A percentile compares a stretch with the other conserved stretches of the same genome.
Evolutionary conservation across 2,797 vertebrate genomes (phyloP).

Genomic region (Acrocephalus scirpaceus): DNA sequence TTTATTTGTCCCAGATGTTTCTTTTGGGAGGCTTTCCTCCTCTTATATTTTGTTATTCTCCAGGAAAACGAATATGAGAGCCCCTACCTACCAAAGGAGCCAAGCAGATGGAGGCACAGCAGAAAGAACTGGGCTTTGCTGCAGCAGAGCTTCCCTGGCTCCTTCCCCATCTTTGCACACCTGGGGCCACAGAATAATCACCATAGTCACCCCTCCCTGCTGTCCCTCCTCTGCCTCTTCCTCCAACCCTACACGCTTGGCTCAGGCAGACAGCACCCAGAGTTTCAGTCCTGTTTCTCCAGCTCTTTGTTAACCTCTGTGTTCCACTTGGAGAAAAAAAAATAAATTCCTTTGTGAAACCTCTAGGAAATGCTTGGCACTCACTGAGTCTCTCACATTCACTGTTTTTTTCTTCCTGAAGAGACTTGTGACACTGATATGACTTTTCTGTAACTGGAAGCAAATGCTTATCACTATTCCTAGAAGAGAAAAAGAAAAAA

Average conservation of each 20-base stretch:
- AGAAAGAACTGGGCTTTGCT: not conserved
- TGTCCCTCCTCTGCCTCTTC: not conserved
- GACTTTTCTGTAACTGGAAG: not conserved
- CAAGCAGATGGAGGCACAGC: not conserved
- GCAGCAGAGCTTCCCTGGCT: not conserved
- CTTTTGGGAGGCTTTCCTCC: not conserved
- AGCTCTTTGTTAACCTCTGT: not conserved
- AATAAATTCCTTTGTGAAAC: not conserved
- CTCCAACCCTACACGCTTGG: fast-evolving
- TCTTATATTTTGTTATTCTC: not conserved
- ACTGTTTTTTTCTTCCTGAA: not conserved
- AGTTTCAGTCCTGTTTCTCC: not conserved
- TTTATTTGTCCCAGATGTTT: constrained; percentile 1
- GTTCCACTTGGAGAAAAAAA: not conserved
- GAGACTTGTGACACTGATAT: not conserved
- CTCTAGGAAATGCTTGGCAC: not conserved
- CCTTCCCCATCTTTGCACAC: not conserved
- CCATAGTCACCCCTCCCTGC: fast-evolving
- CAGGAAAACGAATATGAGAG: not conserved
- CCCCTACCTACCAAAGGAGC: not conserved
- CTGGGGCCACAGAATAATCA: fast-evolving
- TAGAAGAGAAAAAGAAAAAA: not conserved
- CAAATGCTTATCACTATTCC: not conserved
- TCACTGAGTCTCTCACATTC: not conserved
- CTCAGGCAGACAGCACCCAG: fast-evolving